Conservation (phyloP, 2,113 vertebrate species). For the Isurus oxyrinchus region DNA sequence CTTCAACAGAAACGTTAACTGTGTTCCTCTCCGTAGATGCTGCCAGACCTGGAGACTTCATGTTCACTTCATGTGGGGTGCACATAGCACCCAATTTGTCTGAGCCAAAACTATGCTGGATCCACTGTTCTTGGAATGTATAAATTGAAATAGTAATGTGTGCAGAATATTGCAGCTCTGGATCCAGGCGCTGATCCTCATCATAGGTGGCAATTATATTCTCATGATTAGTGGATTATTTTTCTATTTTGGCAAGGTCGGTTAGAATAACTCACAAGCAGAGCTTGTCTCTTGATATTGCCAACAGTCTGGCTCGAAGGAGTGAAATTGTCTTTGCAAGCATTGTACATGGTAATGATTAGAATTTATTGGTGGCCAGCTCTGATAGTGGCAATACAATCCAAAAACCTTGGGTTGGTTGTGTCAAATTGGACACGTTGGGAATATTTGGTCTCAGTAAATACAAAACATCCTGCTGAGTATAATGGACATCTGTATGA, state of each 20-base stretch:
- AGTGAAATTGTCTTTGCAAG: background rate
- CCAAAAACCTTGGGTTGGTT: background rate
- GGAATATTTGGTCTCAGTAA: background rate
- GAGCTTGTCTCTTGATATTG: background rate
- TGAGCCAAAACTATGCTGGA: background rate
- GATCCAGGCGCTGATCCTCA: background rate
- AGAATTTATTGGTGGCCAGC: background rate
- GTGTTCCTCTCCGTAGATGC: too few relatives aligned
- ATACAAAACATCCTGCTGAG: background rate
- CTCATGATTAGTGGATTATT: background rate
- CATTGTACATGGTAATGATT: too few relatives aligned
- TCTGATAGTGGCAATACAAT: background rate
- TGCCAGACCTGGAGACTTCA: too few relatives aligned
- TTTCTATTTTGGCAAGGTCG: background rate
- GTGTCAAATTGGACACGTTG: background rate
- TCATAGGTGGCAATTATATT: background rate
- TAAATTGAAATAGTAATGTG: background rate
- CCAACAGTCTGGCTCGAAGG: background rate
- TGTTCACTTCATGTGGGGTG: background rate
- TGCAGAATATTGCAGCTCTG: background rate
- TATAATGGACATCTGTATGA: background rate
- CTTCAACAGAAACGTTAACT: too few relatives aligned
- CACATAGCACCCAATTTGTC: background rate
- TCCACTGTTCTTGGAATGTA: background rate
- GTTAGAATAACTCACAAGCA: background rate